phyloP scores from a whole-genome alignment of 2,888 invertebrate species.

The Stramonita haemastoma region DNA sequence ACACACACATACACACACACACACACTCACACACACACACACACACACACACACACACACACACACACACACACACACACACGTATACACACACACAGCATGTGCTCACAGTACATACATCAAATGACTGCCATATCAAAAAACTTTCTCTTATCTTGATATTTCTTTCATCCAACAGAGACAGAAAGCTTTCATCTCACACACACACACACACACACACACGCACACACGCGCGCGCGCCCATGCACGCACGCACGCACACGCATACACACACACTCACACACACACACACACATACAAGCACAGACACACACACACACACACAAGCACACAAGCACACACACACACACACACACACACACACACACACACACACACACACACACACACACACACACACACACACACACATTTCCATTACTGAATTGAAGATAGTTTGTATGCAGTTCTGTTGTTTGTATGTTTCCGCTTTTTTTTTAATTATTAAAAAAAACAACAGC shows the following conservation, averaged over 20 bases:
- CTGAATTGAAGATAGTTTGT: too few relatives aligned
- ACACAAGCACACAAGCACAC: neutral
- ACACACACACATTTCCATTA: neutral
- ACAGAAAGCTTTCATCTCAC: neutral
- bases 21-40: neutral
- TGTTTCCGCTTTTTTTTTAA: too few relatives aligned
- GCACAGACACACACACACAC: too few relatives aligned
- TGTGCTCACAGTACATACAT: too few relatives aligned
- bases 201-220: neutral
- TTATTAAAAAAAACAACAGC: too few relatives aligned
- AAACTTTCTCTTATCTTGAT: too few relatives aligned
- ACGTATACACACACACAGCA: neutral
- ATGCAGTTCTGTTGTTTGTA: too few relatives aligned
- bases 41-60: conserved; percentile 1
- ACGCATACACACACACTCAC: neutral
- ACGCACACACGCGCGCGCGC: neutral
- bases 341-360: conserved; percentile 14
- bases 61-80: conserved; percentile 1
- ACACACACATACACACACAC: neutral
- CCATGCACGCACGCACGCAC: neutral
- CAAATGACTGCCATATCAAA: too few relatives aligned
- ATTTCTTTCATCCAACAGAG: neutral
- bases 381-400: neutral
- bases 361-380: neutral
- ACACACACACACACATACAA: neutral